phyloP scores from a whole-genome alignment of 92 coral and sea anemone genomes.

The Meandrina meandrites region DNA sequence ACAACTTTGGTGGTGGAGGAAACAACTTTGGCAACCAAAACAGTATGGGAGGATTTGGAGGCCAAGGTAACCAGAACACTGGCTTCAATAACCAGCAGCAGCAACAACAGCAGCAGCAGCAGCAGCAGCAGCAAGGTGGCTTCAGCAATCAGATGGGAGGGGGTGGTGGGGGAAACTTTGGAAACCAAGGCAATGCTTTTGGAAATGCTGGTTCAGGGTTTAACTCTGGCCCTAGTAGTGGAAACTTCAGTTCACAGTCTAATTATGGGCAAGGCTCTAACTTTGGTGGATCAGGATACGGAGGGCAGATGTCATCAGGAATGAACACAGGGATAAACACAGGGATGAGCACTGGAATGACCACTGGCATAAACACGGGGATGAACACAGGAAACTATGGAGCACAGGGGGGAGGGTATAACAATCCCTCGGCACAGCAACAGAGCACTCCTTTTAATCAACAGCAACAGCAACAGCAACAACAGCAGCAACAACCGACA shows the following conservation, averaged over 20 bases:
- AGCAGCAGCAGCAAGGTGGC: constrained; percentile 50
- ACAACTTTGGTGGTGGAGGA: constrained; percentile 60
- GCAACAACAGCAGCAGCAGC: constrained; percentile 36
- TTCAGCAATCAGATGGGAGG: constrained; percentile 59
- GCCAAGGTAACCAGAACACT: constrained; percentile 63
- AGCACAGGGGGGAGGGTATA: constrained; percentile 34
- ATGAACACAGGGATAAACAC: constrained; percentile 50
- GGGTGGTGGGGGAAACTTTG: constrained; percentile 62
- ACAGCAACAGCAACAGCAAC: constrained; percentile 64
- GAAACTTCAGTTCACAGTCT: constrained; percentile 34
- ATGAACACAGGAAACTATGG: constrained; percentile 55
- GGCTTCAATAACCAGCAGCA: constrained; percentile 42
- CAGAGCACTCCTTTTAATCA: constrained; percentile 58
- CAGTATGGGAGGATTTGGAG: constrained; percentile 69
- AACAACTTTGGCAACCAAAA: constrained; percentile 63
- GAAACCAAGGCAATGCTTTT: constrained; percentile 56
- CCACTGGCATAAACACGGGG: constrained; percentile 48
- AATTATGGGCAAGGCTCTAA: constrained; percentile 21
- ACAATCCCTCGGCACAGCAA: constrained; percentile 44
- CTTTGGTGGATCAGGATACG: constrained; percentile 21
- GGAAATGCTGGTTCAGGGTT: constrained; percentile 18
- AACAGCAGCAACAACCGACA: constrained; percentile 60
- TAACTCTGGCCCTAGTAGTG: constrained; percentile 1
- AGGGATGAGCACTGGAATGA: constrained; percentile 55
- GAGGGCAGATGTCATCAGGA: constrained; percentile 37